A percentile compares a stretch with the other conserved stretches of the same genome.
These are phyloP conservation scores for Campylomormyrus numenius DNA, from an alignment of 2,113 vertebrate genomes.

Conservation along the genomic window DNA sequence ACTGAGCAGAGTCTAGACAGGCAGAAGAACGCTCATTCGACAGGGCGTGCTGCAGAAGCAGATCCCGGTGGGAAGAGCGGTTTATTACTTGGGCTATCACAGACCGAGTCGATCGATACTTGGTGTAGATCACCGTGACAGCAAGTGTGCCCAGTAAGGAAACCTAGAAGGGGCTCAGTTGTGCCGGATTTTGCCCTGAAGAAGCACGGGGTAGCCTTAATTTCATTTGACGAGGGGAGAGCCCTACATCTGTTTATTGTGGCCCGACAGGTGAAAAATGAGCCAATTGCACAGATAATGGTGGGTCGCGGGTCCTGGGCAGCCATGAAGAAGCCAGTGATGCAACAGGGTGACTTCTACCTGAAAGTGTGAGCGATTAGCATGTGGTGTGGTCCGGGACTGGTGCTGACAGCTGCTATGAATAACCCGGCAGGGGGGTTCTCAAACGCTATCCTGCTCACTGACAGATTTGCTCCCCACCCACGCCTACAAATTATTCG, in stretches of 20 bases:
- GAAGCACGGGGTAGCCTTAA: conserved; percentile 21
- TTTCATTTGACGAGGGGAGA: conserved; percentile 46
- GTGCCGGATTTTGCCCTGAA: background rate
- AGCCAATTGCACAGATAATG: conserved; percentile 41
- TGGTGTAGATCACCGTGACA: background rate
- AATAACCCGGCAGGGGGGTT: conserved; percentile 41
- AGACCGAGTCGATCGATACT: background rate
- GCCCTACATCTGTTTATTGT: conserved; percentile 32
- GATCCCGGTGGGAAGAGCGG: background rate
- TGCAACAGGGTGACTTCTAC: conserved; percentile 37
- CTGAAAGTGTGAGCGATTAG: conserved; percentile 51
- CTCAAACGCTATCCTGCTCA: conserved; percentile 43
- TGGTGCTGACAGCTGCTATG: conserved; percentile 52
- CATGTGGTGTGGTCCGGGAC: conserved; percentile 26
- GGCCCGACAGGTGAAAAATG: conserved; percentile 38
- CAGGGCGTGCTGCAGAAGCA: background rate
- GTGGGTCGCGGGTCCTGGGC: conserved; percentile 18
- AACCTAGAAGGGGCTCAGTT: background rate
- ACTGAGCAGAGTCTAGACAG: background rate
- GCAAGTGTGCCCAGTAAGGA: background rate
- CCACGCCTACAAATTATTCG: conserved; percentile 13
- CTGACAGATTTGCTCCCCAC: conserved; percentile 15
- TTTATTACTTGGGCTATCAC: background rate
- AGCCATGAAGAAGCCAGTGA: conserved; percentile 24
- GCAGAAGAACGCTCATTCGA: background rate